Evolutionary conservation across 2,888 invertebrate genomes (phyloP), one percentile per base, ranked within the genome.

Genomic region (Brachylomia viminalis): DNA sequence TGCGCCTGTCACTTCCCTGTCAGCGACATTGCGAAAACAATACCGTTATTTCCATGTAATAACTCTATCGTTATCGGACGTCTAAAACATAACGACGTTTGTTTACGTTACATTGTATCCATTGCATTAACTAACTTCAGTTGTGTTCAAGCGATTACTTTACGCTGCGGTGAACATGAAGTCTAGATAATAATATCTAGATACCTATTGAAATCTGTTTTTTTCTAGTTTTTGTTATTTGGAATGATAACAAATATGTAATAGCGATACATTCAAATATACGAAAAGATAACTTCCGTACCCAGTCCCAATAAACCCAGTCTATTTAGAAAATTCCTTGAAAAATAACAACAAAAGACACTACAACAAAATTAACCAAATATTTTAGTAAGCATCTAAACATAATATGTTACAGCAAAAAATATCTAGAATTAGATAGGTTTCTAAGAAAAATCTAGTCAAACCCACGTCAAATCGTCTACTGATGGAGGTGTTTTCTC

Each of bases 41-140:
- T 95, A 93, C 92, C 86, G 92, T 91, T 94, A 93, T 94, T 94
- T 93, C 92, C 91, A 93, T 93, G 92, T 93, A 93, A 95, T 95
- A 93, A 93, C 93, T 87, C 86, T 92, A 93, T 92, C 92, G 92
- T 92, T 92, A 95, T 95, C 91, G 93, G 92, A 92, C 91, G 94
- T 95, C 94, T 92, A 90, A 89, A 93, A 92, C 94, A 94, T 89
- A 86, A 88, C 88, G 86, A 88, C 88, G 86, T 90, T 89, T 93
- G 92, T 93, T 93, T 94, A 90, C 90, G 88, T 91, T 90, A 89
- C 88, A 90, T 88, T 85, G 74, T 82, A 82, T 82, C 79, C 80
- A 87, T 85, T 87, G 79, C 75, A 79, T 62, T 85, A 79, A 78
- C 84, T 83, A 82, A 82, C 56, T 54, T 54, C 27, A 67, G 62